These are phyloP conservation scores for Vandiemenella viatica DNA, from an alignment of 2,888 invertebrate genomes.

Conservation along the genomic window DNA sequence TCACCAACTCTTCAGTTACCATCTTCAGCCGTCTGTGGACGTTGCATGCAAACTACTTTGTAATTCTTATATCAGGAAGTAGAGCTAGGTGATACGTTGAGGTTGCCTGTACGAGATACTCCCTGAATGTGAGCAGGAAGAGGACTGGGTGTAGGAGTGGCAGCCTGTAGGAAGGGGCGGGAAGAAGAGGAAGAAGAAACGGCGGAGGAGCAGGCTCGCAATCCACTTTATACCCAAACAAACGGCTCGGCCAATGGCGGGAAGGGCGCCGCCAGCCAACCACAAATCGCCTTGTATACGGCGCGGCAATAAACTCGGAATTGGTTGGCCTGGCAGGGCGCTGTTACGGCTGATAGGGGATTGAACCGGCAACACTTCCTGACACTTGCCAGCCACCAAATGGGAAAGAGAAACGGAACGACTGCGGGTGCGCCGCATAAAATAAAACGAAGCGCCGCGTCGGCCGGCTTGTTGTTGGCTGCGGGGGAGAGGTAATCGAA, in stretches of 20 bases:
- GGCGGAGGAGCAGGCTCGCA: no score
- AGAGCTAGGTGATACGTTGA: no score
- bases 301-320: constrained; percentile 15
- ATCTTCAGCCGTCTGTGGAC: no score
- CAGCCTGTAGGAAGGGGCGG: no score
- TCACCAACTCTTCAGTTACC: no score
- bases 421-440: constrained; percentile 2
- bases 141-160: no score
- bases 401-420: constrained; percentile 8
- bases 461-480: neutral
- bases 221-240: neutral
- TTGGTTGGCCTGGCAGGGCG: constrained; percentile 15
- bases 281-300: constrained; percentile 14
- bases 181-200: no score
- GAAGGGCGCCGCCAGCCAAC: constrained; percentile 8
- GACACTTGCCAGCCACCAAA: constrained; percentile 12
- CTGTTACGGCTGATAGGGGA: constrained; percentile 15
- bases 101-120: no score
- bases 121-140: no score
- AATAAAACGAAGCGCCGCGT: neutral
- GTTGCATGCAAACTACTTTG: no score
- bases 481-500: no score
- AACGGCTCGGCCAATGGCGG: neutral
- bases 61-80: no score
- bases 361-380: constrained; percentile 13